Conservation (phyloP, 2,113 vertebrate species). For the Xenopus borealis region DNA sequence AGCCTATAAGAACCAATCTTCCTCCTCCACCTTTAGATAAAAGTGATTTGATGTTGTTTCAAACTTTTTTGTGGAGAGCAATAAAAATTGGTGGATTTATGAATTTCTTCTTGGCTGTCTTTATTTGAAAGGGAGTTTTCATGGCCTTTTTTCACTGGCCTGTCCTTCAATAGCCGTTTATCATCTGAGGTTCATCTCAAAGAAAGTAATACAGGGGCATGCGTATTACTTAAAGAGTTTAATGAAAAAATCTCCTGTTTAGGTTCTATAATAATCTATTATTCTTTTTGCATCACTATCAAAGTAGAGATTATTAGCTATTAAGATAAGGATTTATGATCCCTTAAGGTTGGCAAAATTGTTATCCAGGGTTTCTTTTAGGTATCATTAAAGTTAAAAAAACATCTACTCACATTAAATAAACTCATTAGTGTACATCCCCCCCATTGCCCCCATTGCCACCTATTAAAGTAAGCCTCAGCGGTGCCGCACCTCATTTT, state of each 20-base stretch:
- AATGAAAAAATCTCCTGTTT: not conserved
- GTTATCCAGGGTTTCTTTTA: too few relatives aligned
- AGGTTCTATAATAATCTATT: too few relatives aligned
- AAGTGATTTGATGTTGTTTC: constrained; percentile 46
- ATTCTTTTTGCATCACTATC: too few relatives aligned
- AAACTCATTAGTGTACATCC: too few relatives aligned
- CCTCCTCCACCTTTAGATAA: constrained; percentile 46
- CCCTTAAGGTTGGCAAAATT: too few relatives aligned
- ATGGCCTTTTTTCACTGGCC: constrained; percentile 20
- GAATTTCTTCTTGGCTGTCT: constrained; percentile 29
- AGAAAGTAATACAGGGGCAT: constrained; percentile 1
- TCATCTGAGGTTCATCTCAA: constrained; percentile 6
- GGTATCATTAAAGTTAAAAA: too few relatives aligned
- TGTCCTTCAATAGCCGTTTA: constrained; percentile 30
- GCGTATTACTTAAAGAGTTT: constrained; percentile 7
- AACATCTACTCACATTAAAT: too few relatives aligned
- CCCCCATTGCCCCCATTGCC: too few relatives aligned
- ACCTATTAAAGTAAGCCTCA: too few relatives aligned
- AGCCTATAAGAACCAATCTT: constrained; percentile 44
- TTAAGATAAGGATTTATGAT: too few relatives aligned
- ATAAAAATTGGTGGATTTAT: constrained; percentile 41
- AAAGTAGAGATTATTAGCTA: too few relatives aligned
- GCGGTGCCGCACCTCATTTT: too few relatives aligned
- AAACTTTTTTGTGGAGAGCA: constrained; percentile 40
- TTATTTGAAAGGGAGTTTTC: constrained; percentile 32